Conservation (phyloP, 2,797 vertebrate genomes). For the Triplophysa yarkandensis region DNA sequence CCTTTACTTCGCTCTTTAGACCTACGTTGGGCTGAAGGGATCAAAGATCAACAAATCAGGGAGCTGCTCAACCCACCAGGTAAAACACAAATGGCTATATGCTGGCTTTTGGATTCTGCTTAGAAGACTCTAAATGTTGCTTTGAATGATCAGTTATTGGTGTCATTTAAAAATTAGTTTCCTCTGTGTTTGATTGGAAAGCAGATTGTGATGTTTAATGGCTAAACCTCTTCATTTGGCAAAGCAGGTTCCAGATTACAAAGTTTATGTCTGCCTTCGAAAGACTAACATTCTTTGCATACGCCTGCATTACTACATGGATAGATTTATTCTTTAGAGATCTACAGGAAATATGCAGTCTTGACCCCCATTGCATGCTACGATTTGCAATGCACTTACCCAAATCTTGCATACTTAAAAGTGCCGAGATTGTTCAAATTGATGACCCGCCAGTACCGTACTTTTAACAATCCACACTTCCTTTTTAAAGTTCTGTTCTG, state of each 20-base stretch:
- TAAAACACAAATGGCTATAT: slow-evolving; percentile 43
- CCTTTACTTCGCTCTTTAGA: slow-evolving; percentile 95
- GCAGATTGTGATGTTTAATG: background rate
- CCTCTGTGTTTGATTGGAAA: too few species aligned
- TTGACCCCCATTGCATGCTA: too few species aligned
- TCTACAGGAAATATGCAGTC: too few species aligned
- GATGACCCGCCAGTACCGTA: too few species aligned
- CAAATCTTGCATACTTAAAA: background rate
- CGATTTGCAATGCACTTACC: background rate
- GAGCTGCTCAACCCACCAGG: slow-evolving; percentile 91
- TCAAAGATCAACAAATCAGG: slow-evolving; percentile 94
- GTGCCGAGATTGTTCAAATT: too few species aligned
- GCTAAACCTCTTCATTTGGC: background rate
- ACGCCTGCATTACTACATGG: background rate
- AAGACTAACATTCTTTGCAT: background rate
- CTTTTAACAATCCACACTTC: too few species aligned
- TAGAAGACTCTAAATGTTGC: too few species aligned
- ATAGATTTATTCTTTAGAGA: too few species aligned
- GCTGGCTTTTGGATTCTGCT: background rate
- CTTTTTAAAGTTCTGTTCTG: too few species aligned
- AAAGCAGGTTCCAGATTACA: background rate
- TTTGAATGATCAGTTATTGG: too few species aligned
- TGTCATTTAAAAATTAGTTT: too few species aligned
- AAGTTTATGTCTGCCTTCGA: background rate
- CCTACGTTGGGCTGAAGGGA: slow-evolving; percentile 92